Conservation (phyloP, 53 echinoderm and acorn worm species). For the Antedon mediterranea region DNA sequence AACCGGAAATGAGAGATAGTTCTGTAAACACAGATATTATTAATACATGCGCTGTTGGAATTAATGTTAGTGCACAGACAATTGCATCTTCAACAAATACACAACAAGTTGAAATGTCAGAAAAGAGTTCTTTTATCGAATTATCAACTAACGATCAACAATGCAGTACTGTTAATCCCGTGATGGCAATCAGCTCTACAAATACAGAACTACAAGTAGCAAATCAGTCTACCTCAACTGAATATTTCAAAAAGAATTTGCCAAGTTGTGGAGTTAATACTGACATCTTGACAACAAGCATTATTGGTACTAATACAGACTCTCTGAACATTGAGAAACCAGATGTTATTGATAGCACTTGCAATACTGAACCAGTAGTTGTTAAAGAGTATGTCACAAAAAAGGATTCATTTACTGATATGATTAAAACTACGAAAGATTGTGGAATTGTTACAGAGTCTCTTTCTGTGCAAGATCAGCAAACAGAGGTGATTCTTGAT, state of each 20-base stretch:
- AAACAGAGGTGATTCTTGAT: constrained; percentile 19
- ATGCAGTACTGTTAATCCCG: neutral
- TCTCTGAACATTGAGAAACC: constrained; percentile 33
- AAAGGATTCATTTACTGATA: neutral
- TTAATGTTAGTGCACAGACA: neutral
- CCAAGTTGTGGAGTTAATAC: constrained; percentile 39
- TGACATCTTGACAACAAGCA: constrained; percentile 52
- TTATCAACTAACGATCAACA: neutral
- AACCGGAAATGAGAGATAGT: constrained; percentile 6
- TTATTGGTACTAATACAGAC: constrained; percentile 73
- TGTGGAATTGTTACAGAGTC: neutral
- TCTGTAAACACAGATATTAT: constrained; percentile 20
- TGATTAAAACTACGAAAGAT: neutral
- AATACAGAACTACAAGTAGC: neutral
- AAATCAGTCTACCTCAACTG: constrained; percentile 33
- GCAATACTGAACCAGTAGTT: constrained; percentile 16
- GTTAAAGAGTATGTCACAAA: constrained; percentile 5
- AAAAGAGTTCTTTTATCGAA: neutral
- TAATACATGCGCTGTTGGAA: neutral
- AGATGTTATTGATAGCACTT: neutral
- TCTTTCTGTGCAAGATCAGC: constrained; percentile 17
- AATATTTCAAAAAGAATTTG: neutral
- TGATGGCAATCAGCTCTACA: neutral
- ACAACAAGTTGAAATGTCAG: neutral
- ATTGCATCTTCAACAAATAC: neutral